Evolutionary conservation across 2,113 vertebrate species (phyloP).

Genomic region (Hassar affinis): DNA sequence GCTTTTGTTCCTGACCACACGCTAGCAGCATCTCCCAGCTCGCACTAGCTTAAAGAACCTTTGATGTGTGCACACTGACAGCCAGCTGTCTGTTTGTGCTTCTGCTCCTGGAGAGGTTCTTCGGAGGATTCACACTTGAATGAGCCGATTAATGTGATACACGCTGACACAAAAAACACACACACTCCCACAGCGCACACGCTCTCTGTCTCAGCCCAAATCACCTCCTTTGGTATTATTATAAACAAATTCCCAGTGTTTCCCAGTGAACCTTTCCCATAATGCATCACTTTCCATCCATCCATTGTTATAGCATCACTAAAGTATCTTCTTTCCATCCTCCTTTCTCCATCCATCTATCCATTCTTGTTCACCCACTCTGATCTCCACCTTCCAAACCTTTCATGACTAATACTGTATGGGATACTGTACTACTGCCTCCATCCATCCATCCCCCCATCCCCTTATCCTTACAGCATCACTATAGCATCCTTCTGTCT

Average conservation of each 20-base stretch:
- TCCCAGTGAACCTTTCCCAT: not conserved
- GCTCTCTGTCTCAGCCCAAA: not conserved
- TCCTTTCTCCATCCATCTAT: not conserved
- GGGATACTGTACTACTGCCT: no score
- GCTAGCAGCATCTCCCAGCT: conserved; percentile 13
- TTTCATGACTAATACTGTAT: no score
- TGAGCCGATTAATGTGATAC: conserved; percentile 6
- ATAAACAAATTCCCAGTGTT: not conserved
- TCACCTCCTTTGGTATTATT: not conserved
- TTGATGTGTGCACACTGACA: not conserved
- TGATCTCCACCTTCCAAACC: no score
- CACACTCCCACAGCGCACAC: not conserved
- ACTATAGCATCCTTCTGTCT: no score
- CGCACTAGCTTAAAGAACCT: not conserved
- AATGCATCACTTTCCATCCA: not conserved
- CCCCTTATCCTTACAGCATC: no score
- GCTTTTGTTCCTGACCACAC: conserved; percentile 24
- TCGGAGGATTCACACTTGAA: conserved; percentile 4
- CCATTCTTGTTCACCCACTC: not conserved
- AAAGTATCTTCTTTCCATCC: not conserved
- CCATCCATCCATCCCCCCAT: no score
- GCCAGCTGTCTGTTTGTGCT: conserved; percentile 18
- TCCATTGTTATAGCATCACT: not conserved
- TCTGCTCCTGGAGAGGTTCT: conserved; percentile 7
- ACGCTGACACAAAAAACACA: not conserved